These are phyloP conservation scores for Helicoverpa assulta DNA, from an alignment of 2,888 invertebrate species.

Conservation along the genomic window DNA sequence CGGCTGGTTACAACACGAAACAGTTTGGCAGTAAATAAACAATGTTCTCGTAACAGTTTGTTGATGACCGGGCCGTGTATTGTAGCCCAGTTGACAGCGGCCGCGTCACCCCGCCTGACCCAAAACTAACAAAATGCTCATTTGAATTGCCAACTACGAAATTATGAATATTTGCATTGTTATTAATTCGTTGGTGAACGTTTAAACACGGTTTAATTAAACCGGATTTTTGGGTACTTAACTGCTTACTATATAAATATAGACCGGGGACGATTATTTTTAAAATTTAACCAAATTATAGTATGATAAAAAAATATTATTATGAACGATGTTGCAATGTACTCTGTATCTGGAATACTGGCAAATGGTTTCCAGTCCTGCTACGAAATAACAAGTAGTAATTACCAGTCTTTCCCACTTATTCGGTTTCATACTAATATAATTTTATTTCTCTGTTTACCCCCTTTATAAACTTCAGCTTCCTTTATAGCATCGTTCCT, in stretches of 20 bases:
- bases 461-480: background rate
- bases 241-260: no score
- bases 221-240: conserved; percentile 3
- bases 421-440: no score
- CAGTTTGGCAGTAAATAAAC: conserved; percentile 31
- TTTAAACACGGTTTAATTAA: conserved; percentile 60
- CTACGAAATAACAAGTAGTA: no score
- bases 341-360: no score
- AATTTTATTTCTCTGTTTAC: background rate
- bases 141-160: conserved; percentile 78
- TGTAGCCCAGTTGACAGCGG: conserved; percentile 40
- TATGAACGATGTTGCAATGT: no score
- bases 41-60: conserved; percentile 33
- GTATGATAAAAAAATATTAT: no score
- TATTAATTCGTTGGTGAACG: conserved; percentile 65
- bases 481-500: background rate
- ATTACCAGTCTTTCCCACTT: no score
- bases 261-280: no score
- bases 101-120: conserved; percentile 69
- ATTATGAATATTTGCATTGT: conserved; percentile 78
- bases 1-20: background rate
- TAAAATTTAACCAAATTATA: no score
- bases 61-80: conserved; percentile 48
- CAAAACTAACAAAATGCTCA: conserved; percentile 75
- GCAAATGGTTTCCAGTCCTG: no score